Conservation (phyloP, 2,888 invertebrate genomes). For the Pseudococcus viburni region DNA sequence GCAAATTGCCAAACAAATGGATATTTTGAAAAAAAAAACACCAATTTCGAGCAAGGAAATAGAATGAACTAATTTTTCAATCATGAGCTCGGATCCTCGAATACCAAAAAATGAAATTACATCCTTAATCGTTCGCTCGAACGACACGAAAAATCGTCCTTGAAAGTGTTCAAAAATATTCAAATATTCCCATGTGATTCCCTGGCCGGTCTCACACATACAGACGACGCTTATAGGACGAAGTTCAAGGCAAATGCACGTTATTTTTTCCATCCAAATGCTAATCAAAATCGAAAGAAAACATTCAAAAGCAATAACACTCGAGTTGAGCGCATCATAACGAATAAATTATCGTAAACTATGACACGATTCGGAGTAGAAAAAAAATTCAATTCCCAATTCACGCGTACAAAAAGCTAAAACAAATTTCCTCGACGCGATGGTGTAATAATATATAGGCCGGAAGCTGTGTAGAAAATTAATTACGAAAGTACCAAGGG, state of each 20-base stretch:
- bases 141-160: background rate
- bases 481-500: constrained; percentile 30
- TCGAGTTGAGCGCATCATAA: background rate
- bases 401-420: background rate
- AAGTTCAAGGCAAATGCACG: constrained; percentile 8
- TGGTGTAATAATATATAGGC: background rate
- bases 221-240: background rate
- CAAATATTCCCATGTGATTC: no score
- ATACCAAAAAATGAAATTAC: no score
- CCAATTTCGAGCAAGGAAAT: no score
- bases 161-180: background rate
- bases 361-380: background rate
- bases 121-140: no score
- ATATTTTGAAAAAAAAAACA: background rate
- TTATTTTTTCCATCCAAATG: background rate
- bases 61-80: no score
- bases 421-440: constrained; percentile 1
- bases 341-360: constrained; percentile 23
- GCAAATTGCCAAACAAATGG: background rate
- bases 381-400: constrained; percentile 49
- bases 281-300: constrained; percentile 36
- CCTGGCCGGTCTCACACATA: background rate
- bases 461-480: constrained; percentile 46
- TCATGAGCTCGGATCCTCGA: no score
- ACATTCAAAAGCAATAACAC: constrained; percentile 43